Percentiles rank a stretch among this genome's conserved stretches.
Conservation (phyloP, 2,113 vertebrate genomes). For the Vimba vimba region DNA sequence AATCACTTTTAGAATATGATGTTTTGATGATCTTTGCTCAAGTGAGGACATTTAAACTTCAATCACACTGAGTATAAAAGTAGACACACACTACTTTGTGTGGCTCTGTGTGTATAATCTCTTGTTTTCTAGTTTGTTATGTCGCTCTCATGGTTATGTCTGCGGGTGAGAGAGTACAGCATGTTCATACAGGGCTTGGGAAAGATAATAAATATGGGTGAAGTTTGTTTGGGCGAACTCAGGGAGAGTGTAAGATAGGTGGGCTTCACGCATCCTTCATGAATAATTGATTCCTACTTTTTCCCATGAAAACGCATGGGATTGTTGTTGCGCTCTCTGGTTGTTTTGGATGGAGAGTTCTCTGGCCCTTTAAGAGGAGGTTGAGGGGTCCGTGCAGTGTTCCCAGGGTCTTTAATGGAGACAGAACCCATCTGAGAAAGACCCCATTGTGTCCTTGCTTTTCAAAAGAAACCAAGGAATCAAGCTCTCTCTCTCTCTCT, state of each 20-base stretch:
- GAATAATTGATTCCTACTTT: conserved; percentile 53
- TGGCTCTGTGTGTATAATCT: not conserved
- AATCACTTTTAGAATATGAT: not conserved
- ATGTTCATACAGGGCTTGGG: conserved; percentile 49
- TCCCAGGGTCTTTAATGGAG: conserved; percentile 80
- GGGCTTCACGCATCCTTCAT: conserved; percentile 53
- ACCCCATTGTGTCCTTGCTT: conserved; percentile 74
- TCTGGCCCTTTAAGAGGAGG: conserved; percentile 70
- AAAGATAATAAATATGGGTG: conserved; percentile 25
- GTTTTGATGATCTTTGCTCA: not conserved
- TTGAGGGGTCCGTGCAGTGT: conserved; percentile 67
- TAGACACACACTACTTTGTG: not conserved
- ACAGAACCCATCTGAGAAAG: conserved; percentile 75
- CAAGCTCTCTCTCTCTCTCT: conserved; percentile 47
- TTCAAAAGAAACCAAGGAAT: conserved; percentile 74
- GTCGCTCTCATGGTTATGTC: conserved; percentile 48
- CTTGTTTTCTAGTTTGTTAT: conserved; percentile 9
- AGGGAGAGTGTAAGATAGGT: not conserved
- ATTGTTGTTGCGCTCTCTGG: conserved; percentile 43
- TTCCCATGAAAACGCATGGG: conserved; percentile 56
- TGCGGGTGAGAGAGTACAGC: conserved; percentile 42
- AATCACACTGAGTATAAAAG: no score
- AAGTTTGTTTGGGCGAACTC: conserved; percentile 12
- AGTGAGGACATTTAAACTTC: not conserved
- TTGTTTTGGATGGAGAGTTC: conserved; percentile 37